phyloP scores from a whole-genome alignment of 2,888 invertebrate genomes.

The Hesperia comma region DNA sequence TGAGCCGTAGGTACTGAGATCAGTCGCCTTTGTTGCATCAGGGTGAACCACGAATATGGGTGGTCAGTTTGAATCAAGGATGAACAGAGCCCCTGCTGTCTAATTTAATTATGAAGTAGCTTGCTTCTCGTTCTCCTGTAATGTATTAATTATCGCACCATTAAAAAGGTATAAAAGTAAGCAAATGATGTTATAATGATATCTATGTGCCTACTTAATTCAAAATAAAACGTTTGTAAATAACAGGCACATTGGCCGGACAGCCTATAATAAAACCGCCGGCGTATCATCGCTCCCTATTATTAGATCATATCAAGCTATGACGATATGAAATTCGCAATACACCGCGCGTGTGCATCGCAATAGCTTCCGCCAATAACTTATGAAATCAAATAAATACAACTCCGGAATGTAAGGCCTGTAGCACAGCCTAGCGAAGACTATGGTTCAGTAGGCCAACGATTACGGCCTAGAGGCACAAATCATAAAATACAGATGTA shows the following conservation, averaged over 20 bases:
- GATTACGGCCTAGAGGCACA: not conserved
- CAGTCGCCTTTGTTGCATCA: no score
- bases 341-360: conserved; percentile 46
- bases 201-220: no score
- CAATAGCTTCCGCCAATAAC: conserved; percentile 50
- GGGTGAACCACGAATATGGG: no score
- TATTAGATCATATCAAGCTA: conserved; percentile 37
- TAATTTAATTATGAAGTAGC: no score
- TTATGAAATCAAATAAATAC: conserved; percentile 53
- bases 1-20: no score
- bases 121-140: no score
- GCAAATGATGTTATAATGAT: not conserved
- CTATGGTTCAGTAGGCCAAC: not conserved
- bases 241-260: not conserved
- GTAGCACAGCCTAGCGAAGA: not conserved
- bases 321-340: conserved; percentile 45
- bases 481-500: no score
- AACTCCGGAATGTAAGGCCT: conserved; percentile 45
- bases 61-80: no score
- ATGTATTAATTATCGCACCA: no score
- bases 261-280: conserved; percentile 12
- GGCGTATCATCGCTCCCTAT: conserved; percentile 27
- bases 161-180: no score
- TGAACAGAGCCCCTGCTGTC: no score
- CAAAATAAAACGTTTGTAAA: not conserved